Evolutionary conservation across 53 echinoderm and acorn worm genomes (phyloP).

Genomic region (Pentamera pediparva): DNA sequence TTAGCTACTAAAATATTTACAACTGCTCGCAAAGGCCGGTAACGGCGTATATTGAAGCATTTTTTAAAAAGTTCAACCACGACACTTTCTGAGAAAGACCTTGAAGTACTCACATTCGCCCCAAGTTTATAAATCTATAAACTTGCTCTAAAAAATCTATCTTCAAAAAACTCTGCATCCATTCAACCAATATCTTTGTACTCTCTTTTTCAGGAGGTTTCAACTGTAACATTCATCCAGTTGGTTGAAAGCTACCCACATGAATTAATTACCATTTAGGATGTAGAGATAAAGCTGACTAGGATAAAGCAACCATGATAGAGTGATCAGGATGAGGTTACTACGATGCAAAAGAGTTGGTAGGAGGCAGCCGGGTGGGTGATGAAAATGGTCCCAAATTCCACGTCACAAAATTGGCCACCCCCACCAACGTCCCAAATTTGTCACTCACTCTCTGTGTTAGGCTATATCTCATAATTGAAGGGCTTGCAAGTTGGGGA

Average conservation of each 20-base stretch:
- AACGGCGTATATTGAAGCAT: constrained; percentile 3
- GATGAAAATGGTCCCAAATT: constrained; percentile 1
- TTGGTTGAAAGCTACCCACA: too few species aligned
- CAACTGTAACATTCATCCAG: too few species aligned
- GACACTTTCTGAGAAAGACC: constrained; percentile 41
- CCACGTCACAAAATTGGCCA: constrained; percentile 1
- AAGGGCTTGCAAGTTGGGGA: too few species aligned
- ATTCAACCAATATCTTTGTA: too few species aligned
- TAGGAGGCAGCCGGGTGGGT: background rate
- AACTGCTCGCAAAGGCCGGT: background rate
- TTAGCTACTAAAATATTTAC: constrained; percentile 15
- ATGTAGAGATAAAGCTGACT: too few species aligned
- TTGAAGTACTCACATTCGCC: constrained; percentile 10
- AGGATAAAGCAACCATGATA: too few species aligned
- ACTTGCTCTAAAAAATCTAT: background rate
- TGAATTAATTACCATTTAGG: too few species aligned
- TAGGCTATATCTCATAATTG: too few species aligned
- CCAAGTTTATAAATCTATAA: background rate
- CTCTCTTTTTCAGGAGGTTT: too few species aligned
- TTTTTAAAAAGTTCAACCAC: constrained; percentile 21
- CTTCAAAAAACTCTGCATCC: too few species aligned
- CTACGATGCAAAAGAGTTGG: background rate
- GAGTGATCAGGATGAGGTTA: background rate
- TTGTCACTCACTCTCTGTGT: too few species aligned
- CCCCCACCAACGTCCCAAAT: too few species aligned